These are phyloP conservation scores for Poeciliopsis turrubarensis DNA, from an alignment of 2,113 vertebrate species.

Conservation along the genomic window DNA sequence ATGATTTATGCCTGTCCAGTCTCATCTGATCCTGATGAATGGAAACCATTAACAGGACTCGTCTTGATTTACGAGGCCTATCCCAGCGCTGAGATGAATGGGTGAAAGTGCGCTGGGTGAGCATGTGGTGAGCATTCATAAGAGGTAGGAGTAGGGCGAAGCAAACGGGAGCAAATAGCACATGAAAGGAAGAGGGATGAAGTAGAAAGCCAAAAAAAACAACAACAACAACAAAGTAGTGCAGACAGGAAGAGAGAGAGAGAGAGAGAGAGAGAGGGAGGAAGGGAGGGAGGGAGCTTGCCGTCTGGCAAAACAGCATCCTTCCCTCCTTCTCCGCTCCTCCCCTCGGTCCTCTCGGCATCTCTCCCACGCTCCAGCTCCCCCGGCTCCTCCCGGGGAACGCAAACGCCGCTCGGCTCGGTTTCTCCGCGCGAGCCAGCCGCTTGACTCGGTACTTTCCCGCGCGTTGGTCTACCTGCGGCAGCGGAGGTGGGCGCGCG, in stretches of 20 bases:
- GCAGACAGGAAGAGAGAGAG: conserved; percentile 8
- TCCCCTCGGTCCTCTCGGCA: conserved; percentile 61
- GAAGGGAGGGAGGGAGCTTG: conserved; percentile 29
- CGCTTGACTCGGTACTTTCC: conserved; percentile 45
- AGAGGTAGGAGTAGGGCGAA: too few relatives aligned
- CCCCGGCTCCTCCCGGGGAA: conserved; percentile 58
- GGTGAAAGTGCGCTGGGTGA: too few relatives aligned
- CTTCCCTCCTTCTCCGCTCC: conserved; percentile 61
- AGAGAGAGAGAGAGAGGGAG: conserved; percentile 8
- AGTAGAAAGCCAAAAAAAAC: background rate
- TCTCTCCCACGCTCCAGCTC: conserved; percentile 73
- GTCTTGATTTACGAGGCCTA: too few relatives aligned
- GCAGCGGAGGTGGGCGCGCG: conserved; percentile 75
- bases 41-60: background rate
- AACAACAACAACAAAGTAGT: background rate
- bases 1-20: background rate
- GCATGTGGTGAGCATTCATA: too few relatives aligned
- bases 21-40: background rate
- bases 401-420: conserved; percentile 32
- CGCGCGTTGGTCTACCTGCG: conserved; percentile 48
- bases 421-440: conserved; percentile 4
- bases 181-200: conserved; percentile 5
- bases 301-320: conserved; percentile 67
- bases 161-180: background rate
- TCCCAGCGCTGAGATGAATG: too few relatives aligned